These are phyloP conservation scores for Riparia riparia DNA, from an alignment of 2,113 vertebrate genomes.

Conservation along the genomic window DNA sequence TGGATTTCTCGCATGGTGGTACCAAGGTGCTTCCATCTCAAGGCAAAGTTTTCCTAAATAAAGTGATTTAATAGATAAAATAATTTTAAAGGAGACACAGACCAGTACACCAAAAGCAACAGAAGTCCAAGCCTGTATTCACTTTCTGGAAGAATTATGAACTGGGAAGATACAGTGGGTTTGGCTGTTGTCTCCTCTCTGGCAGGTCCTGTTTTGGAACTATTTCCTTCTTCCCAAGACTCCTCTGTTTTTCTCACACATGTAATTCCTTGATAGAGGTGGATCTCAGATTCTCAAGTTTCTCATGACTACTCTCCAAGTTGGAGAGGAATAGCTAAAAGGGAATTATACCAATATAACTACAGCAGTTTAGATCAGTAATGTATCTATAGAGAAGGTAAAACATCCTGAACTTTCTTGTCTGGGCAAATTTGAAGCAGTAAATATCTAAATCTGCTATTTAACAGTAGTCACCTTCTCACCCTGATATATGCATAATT, in stretches of 20 bases:
- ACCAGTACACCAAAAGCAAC: neutral
- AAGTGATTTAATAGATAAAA: neutral
- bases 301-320: neutral
- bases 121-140: neutral
- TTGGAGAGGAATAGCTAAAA: neutral
- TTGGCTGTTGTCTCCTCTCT: neutral
- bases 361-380: neutral
- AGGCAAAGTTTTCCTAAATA: neutral
- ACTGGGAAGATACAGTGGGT: neutral
- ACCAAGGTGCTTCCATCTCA: neutral
- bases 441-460: neutral
- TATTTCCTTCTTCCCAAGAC: neutral
- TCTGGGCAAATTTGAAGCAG: neutral
- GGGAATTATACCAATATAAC: neutral
- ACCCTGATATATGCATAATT: neutral
- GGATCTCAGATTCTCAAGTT: neutral
- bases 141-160: neutral
- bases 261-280: neutral
- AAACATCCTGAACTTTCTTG: neutral
- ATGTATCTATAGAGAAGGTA: neutral
- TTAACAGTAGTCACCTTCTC: neutral
- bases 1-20: neutral
- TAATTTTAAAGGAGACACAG: neutral
- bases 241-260: neutral
- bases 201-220: neutral